phyloP scores from a whole-genome alignment of 2,888 invertebrate genomes.

The Scrobipalpa costella region DNA sequence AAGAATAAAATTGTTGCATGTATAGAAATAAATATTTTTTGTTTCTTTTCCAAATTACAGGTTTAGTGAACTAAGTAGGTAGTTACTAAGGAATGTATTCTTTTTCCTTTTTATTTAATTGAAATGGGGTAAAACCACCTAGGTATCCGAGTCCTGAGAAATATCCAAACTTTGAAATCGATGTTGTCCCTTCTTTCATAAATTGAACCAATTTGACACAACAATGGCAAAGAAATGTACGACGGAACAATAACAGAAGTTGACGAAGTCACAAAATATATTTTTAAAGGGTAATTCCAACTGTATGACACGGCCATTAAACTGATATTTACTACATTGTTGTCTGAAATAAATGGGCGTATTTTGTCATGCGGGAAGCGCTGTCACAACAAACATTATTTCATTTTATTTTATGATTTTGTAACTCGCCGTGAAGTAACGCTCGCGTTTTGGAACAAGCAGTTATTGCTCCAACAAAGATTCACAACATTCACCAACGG shows the following conservation, averaged over 20 bases:
- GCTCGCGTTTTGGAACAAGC: constrained; percentile 63
- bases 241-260: constrained; percentile 38
- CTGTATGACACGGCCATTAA: constrained; percentile 69
- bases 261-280: constrained; percentile 45
- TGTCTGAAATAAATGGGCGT: constrained; percentile 71
- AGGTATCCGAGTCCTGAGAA: no score
- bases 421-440: constrained; percentile 72
- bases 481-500: constrained; percentile 49
- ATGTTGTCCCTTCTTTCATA: not conserved
- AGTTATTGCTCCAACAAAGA: constrained; percentile 58
- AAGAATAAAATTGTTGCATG: not conserved
- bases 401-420: constrained; percentile 74
- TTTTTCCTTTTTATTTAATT: no score
- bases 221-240: constrained; percentile 18
- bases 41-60: not conserved
- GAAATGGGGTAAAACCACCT: no score
- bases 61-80: no score
- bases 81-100: no score
- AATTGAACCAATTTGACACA: constrained; percentile 19
- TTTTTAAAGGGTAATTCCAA: constrained; percentile 65
- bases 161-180: no score
- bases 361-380: constrained; percentile 74
- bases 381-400: constrained; percentile 79
- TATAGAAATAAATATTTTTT: not conserved
- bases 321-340: constrained; percentile 74